A percentile compares a stretch with the other conserved stretches of the same genome.
phyloP scores from a whole-genome alignment of 2,113 vertebrate genomes.

The Cranoglanis bouderius region DNA sequence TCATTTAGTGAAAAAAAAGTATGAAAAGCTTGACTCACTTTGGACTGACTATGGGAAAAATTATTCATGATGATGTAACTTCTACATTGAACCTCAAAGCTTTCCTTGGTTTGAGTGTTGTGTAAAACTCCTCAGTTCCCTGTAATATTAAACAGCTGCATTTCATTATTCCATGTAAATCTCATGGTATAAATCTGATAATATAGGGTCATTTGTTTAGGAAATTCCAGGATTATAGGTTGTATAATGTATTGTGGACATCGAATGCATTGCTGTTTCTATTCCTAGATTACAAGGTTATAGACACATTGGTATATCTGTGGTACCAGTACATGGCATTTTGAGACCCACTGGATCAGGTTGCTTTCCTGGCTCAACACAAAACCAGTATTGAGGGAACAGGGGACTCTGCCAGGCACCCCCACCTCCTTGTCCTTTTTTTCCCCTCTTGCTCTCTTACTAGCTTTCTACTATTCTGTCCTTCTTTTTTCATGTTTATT shows the following conservation, averaged over 20 bases:
- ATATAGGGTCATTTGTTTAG: neutral
- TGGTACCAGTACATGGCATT: conserved; percentile 40
- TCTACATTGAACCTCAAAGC: neutral
- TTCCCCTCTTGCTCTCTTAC: neutral
- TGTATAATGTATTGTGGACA: neutral
- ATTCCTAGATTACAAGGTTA: conserved; percentile 8
- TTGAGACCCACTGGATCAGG: conserved; percentile 38
- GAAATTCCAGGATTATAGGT: neutral
- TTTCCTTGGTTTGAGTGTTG: neutral
- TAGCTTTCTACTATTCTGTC: conserved; percentile 4
- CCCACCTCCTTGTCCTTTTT: conserved; percentile 27
- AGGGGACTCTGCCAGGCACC: conserved; percentile 30
- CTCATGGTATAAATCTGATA: neutral
- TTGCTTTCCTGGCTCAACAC: conserved; percentile 47
- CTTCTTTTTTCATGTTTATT: conserved; percentile 13
- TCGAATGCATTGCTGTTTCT: neutral
- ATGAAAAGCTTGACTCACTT: conserved; percentile 11
- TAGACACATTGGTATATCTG: conserved; percentile 2
- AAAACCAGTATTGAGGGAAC: conserved; percentile 44
- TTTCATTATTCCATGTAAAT: neutral
- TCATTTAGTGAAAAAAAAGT: conserved; percentile 14
- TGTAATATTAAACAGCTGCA: conserved; percentile 5
- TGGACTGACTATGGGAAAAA: conserved; percentile 12
- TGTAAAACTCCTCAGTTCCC: neutral
- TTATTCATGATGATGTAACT: conserved; percentile 3